Evolutionary conservation across 1,140 invertebrate species (phyloP), one percentile per base, ranked within the genome.

Genomic region (Hylaeus anthracinus): DNA sequence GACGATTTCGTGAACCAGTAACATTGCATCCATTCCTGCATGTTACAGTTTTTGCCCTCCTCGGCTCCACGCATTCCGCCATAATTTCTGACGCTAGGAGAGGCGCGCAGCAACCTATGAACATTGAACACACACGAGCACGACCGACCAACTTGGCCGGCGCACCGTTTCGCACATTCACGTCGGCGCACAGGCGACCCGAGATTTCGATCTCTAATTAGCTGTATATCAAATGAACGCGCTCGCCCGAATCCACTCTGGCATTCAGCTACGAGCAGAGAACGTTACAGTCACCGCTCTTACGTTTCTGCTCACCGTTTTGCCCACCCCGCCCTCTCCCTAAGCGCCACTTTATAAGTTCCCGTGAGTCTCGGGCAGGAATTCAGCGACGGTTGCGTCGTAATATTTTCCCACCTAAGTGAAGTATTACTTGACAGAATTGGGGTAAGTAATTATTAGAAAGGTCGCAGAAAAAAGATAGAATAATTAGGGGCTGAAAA

Each of bases 191-290:
- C 63, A 60, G 66, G n/a, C 77, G 60, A 77, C 58, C 79, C 83
- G 86, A 91, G 92, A 93, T 93, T 93, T 89, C 87, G 89, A 92
- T 93, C 92, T 92, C 88, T 92, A 91, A 93, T 93, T 93, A 93
- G 92, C 92, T 92, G 90, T 92, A 92, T 90, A 92, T 93, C 92
- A 92, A 92, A 84, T 76, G 82, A 84, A 81, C 77, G 64, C 72
- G 67, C 61, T 72, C 51, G 26, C 15, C 43, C 26, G 66, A 73
- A 56, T 82, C 66, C 74, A 71, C 45, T 75, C 65, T 45, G 43
- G n/a, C 39, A 55, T 81, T 76, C 64, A 48, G 3, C 48, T 39
- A 51, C 39, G n/a, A 69, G 12, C 55, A 55, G 15, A 53, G 64
- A 67, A 65, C 9, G 64, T 63, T n/a, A n/a, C 69, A 70, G 14